Base-by-base conservation (phyloP, 2,113 vertebrate species). In the Rhinoderma darwinii region DNA sequence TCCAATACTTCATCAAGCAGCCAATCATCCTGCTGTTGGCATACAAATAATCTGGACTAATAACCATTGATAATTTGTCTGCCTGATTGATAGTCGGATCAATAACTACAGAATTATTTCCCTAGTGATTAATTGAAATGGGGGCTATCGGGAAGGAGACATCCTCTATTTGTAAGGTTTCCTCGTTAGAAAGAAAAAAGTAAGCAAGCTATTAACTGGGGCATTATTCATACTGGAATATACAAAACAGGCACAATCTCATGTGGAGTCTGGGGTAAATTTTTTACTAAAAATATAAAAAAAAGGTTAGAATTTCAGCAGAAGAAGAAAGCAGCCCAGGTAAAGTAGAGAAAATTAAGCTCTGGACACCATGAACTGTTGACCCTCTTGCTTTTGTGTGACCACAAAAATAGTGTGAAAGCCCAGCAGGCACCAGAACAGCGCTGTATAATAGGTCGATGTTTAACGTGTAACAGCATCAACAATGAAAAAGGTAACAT, bases 291-390 rank as follows among this genome's bases (percentile, higher is more conserved):
- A 92, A 93, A 91, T 6, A 73, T 39, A 74, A 75, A 84, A 74
- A 75, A 84, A 70, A 87, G 54, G 83, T 84, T 6, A 90, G 84
- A 90, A 92, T 78, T 91, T 89, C 83, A 90, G 76, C 84, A 70
- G 83, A 89, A 77, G 6, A 84, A 87, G 56, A 1, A 7, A 89
- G 84, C 83, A 84, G 66, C 88, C 89, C 88, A 88, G 84, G 83
- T 87, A 89, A 86, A 88, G 89, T 76, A 88, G 86, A 92, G 93
- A 90, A 77, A 89, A 90, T 92, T 91, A 75, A 54, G 0, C 79
- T 89, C 78, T 90, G 89, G 89, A 92, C 90, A 92, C 81, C 73
- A 76, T 93, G 93, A 94, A 93, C 92, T 92, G 63, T 44, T 93
- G 92, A 94, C 94, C 93, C 90, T 83, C 77, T 88, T 85, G 63